Base-by-base conservation (phyloP, 2,797 vertebrate species). In the Vipera ursinii region DNA sequence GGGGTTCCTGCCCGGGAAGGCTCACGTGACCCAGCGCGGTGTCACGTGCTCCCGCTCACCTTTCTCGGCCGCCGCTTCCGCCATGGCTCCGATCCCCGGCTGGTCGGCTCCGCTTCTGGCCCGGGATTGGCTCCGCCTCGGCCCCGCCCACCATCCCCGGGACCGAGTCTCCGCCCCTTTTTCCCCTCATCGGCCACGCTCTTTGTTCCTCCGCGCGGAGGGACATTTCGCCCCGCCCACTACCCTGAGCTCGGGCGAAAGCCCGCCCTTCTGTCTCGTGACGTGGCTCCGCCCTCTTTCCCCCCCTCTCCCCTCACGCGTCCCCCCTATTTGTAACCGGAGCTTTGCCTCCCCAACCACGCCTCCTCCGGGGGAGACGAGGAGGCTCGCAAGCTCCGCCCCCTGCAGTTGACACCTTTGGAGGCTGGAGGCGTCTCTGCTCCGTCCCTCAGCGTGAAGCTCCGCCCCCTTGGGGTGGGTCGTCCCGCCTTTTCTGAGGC, bases 51-150 rank as follows among this genome's bases (percentile, higher is more conserved):
- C 8, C 7, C 14, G 10, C 92, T 93, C 63, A 90, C 89, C 89
- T 93, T 78, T 90, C 85, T 90, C 89, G 12, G 89, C 89, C 22
- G 89, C 53, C 6, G 38, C 85, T 48, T 87, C 92, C 44, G 85
- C 89, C 89, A 90, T 90, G 5, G 69, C 73, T 63, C 73, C 51
- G 61, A 4, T 20, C 7, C 63, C 53, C 61, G 14, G 61, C 59
- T 6, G 6, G 15, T 51, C 9, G 3, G 12, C 22, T 6, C 65
- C 4, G 22, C 20, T 57, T 56, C 7, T 8, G 12, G 57, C 57
- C 1, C 57, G 0, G 57, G 57, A 59, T 3, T 82, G n/a, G 65
- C 65, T 13, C n/a, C 63, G 28, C 63, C 63, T 4, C 2, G 13
- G 65, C 5, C 65, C 28, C 65, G 48, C 82, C 82, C 17, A 13